Percentiles rank a stretch among this genome's conserved stretches.
phyloP scores from a whole-genome alignment of 2,888 invertebrate genomes.

The Altica lythri region DNA sequence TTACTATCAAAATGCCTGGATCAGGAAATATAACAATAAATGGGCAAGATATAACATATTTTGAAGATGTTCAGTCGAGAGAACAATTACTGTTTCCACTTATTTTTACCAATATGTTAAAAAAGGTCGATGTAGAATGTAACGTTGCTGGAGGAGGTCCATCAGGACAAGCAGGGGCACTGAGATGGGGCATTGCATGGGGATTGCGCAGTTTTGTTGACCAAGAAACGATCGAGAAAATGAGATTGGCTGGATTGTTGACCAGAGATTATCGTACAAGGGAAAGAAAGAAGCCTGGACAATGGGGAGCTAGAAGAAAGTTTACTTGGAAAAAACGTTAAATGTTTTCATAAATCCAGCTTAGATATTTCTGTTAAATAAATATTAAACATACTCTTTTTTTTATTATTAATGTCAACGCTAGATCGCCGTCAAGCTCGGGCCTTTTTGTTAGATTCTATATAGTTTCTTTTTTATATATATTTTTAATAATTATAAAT shows the following conservation, averaged over 20 bases:
- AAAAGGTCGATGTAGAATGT: constrained; percentile 83
- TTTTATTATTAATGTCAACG: too few species aligned
- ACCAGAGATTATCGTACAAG: constrained; percentile 76
- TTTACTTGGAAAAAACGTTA: constrained; percentile 93
- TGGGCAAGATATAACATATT: constrained; percentile 77
- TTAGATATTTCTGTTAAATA: too few species aligned
- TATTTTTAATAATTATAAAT: too few species aligned
- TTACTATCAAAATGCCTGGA: constrained; percentile 81
- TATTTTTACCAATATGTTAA: constrained; percentile 74
- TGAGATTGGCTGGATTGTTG: constrained; percentile 90
- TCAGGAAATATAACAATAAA: constrained; percentile 84
- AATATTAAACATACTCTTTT: too few species aligned
- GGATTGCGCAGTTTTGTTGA: constrained; percentile 84
- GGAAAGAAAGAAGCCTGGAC: constrained; percentile 93
- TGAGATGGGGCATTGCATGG: constrained; percentile 87
- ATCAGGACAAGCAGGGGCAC: constrained; percentile 84
- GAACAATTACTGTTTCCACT: constrained; percentile 88
- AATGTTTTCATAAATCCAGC: too few species aligned
- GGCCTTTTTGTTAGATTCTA: too few species aligned
- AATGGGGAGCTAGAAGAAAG: constrained; percentile 86
- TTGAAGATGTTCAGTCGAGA: constrained; percentile 69
- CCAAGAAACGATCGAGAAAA: constrained; percentile 73
- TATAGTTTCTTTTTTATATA: too few species aligned
- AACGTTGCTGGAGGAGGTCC: constrained; percentile 73
- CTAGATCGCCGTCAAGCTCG: too few species aligned